These are phyloP conservation scores for Nylanderia fulva DNA, from an alignment of 1,140 invertebrate species.

Conservation along the genomic window DNA sequence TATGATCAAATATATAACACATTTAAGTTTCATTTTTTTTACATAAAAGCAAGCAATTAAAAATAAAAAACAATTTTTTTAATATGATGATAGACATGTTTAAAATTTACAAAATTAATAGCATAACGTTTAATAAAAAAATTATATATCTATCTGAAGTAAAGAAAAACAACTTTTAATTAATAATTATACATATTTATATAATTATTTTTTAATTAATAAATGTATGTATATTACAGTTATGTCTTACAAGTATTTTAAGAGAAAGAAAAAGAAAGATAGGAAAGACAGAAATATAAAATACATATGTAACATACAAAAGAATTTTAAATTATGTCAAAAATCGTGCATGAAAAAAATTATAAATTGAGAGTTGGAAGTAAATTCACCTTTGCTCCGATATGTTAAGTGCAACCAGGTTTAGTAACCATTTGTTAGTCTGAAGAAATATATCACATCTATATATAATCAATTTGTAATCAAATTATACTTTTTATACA, in stretches of 20 bases:
- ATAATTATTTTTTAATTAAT: no score
- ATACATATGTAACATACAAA: neutral
- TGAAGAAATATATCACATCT: neutral
- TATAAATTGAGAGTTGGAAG: neutral
- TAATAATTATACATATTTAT: no score
- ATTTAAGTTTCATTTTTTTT: constrained; percentile 3
- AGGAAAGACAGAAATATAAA: neutral
- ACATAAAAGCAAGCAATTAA: neutral
- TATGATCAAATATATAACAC: neutral
- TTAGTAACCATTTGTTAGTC: neutral
- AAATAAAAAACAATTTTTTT: neutral
- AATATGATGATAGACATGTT: neutral
- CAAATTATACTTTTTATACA: neutral
- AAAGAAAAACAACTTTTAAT: neutral
- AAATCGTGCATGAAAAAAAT: neutral
- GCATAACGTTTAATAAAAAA: neutral
- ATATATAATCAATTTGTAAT: neutral
- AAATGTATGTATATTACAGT: no score
- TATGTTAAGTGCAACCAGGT: neutral
- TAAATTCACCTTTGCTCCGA: neutral
- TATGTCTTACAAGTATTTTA: neutral
- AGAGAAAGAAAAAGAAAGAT: neutral
- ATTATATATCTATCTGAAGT: neutral
- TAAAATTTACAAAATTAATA: neutral
- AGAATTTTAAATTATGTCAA: neutral